phyloP scores from a whole-genome alignment of 2,113 vertebrate genomes.

The Mormoops blainvillei region DNA sequence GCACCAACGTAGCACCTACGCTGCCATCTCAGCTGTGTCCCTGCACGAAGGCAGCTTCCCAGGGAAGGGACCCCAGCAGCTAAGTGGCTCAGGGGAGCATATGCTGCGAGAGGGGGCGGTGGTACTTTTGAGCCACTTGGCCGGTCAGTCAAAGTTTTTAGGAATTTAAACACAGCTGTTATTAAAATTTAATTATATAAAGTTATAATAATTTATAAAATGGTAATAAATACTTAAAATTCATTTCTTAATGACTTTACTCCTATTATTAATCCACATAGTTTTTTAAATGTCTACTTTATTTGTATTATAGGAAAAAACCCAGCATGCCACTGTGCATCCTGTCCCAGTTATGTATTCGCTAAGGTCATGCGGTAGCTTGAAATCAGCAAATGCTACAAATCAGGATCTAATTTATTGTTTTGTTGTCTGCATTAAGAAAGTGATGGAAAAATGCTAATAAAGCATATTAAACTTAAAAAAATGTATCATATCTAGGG shows the following conservation, averaged over 20 bases:
- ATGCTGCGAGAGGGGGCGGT: not conserved
- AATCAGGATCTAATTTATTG: not conserved
- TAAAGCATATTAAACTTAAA: not conserved
- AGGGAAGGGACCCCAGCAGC: not conserved
- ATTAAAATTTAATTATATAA: constrained; percentile 11
- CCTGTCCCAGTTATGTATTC: not conserved
- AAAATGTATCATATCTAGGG: not conserved
- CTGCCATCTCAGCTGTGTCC: not conserved
- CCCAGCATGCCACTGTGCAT: not conserved
- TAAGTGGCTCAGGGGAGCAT: not conserved
- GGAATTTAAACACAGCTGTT: not conserved
- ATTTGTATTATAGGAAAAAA: no score
- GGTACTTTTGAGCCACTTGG: not conserved
- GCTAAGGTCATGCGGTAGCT: not conserved
- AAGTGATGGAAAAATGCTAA: not conserved
- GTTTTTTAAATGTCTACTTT: not conserved
- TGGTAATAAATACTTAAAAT: not conserved
- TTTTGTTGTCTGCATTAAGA: not conserved
- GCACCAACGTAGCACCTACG: not conserved
- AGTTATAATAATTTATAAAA: not conserved
- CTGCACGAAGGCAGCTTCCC: not conserved
- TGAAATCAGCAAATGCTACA: not conserved
- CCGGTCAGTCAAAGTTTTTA: not conserved
- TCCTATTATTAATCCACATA: not conserved
- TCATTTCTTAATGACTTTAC: not conserved